phyloP scores from a whole-genome alignment of 2,113 vertebrate genomes.

The Sorex fumeus region DNA sequence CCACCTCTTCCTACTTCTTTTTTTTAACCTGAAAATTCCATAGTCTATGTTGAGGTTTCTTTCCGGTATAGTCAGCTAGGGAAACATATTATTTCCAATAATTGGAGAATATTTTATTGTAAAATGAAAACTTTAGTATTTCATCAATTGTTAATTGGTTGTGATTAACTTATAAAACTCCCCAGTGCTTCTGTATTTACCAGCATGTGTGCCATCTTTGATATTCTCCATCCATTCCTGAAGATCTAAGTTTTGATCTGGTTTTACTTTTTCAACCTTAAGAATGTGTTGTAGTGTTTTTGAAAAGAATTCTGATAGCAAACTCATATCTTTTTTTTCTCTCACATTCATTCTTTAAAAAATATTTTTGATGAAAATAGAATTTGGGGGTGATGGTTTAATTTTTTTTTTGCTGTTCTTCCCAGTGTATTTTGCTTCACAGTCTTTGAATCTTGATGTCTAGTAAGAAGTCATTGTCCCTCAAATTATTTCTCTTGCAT shows the following conservation, averaged over 20 bases:
- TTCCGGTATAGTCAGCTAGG: too few species aligned
- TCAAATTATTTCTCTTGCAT: not conserved
- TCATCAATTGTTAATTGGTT: not conserved
- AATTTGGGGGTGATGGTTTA: not conserved
- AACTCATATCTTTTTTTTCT: not conserved
- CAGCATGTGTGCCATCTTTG: constrained; percentile 1
- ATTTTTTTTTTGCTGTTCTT: not conserved
- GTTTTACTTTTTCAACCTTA: not conserved
- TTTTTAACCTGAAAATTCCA: not conserved
- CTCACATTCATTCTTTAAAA: not conserved
- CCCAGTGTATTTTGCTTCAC: not conserved
- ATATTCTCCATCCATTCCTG: not conserved
- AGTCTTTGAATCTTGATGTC: not conserved
- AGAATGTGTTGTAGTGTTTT: not conserved
- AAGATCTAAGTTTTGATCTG: not conserved
- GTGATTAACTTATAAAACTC: constrained; percentile 4
- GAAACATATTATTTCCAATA: too few species aligned
- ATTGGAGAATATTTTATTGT: too few species aligned
- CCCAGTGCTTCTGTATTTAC: constrained; percentile 8
- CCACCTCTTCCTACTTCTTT: not conserved
- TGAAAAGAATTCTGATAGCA: not conserved
- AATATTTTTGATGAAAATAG: not conserved
- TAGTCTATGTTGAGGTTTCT: not conserved
- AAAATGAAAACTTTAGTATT: not conserved
- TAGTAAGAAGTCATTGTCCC: not conserved